These are phyloP conservation scores for Dascillus cervinus DNA, from an alignment of 2,888 invertebrate genomes.

Conservation along the genomic window DNA sequence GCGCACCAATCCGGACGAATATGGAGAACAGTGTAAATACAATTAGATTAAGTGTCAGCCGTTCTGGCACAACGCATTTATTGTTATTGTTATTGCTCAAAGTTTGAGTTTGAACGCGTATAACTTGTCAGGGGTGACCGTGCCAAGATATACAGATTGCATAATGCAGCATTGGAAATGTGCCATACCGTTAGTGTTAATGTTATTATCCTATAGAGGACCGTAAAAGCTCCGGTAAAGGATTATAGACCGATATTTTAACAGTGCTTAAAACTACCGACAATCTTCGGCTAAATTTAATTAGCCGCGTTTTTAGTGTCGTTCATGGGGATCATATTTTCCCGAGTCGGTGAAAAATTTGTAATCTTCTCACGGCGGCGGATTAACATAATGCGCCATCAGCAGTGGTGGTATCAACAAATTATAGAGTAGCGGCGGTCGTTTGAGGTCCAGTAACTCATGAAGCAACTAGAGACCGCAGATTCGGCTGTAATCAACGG, in stretches of 20 bases:
- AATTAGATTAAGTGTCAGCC: conserved; percentile 34
- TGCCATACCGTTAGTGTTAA: conserved; percentile 28
- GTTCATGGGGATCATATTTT: too few species aligned
- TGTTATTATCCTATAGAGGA: conserved; percentile 32
- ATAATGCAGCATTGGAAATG: conserved; percentile 29
- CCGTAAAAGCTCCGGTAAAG: conserved; percentile 32
- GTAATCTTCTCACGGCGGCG: too few species aligned
- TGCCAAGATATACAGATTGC: conserved; percentile 21
- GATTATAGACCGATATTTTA: conserved; percentile 31
- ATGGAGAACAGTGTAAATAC: conserved; percentile 33
- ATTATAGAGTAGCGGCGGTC: conserved; percentile 17
- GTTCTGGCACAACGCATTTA: conserved; percentile 31
- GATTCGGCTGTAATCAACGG: conserved; percentile 27
- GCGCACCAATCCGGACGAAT: conserved; percentile 24
- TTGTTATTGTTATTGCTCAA: conserved; percentile 34
- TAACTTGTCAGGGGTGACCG: conserved; percentile 20
- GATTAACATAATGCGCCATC: neutral
- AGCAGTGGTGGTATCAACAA: conserved; percentile 6
- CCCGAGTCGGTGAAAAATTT: too few species aligned
- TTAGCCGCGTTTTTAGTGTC: too few species aligned
- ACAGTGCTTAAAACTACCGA: too few species aligned
- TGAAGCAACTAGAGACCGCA: conserved; percentile 22
- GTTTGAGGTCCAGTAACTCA: conserved; percentile 20
- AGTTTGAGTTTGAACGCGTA: conserved; percentile 26
- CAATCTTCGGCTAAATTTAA: too few species aligned